Base-by-base conservation (phyloP, 2,797 vertebrate genomes). In the Lithobates sylvaticus region DNA sequence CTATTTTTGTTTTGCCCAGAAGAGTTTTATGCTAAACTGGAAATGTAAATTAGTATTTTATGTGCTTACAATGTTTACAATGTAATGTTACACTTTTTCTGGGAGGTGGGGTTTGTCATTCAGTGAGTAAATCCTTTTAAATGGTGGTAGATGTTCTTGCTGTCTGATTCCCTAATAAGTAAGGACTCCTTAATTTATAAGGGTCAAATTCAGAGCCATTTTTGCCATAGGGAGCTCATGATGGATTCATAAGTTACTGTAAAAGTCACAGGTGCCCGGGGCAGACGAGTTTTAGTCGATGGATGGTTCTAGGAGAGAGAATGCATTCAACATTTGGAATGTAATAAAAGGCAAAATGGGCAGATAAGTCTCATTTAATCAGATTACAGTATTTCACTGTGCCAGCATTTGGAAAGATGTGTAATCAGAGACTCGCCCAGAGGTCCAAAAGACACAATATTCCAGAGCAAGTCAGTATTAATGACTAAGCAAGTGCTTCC, bases 311-410 rank as follows among this genome's bases (percentile, higher is more conserved):
- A 67, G 83, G 81, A 88, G 50, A 26, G 85, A 39, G 84, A 89
- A 91, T 81, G 29, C 68, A 88, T 89, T 90, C 90, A 73, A 76
- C 0, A 0, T 87, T 87, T 80, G 84, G 91, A 91, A 90, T 88
- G 86, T 88, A 88, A 84, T 89, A 90, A 87, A 90, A 89, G 88
- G 86, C 84, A 89, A 91, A 90, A 90, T 76, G 80, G 89, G 79
- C 88, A 89, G 86, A 90, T 88, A 91, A 90, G 88, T 88, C 88
- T 84, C 85, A 82, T 86, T 86, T 90, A 88, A 92, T 91, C 81
- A 88, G 86, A 89, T 92, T 90, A 89, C 80, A 84, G 79, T 88
- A 83, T 83, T 87, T 87, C 81, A 83, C 54, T 73, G 80, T 85
- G 75, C 88, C 86, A 85, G 84, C 84, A 89, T 89, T 86, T 89